Evolutionary conservation across 2,888 invertebrate genomes (phyloP).

Genomic region (Bursaphelenchus okinawaensis): DNA sequence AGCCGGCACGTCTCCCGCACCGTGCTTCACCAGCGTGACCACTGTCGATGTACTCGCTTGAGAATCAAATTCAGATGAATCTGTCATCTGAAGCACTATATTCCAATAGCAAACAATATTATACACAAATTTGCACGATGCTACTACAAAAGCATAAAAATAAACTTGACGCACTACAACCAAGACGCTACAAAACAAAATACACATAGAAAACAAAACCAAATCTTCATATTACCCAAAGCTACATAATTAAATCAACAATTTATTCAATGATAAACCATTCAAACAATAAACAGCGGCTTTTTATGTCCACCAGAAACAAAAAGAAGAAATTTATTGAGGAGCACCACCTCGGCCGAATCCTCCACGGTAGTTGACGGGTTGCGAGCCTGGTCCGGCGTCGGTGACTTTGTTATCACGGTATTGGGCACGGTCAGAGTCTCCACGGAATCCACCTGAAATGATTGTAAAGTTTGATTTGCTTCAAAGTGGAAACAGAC

Average conservation of each 20-base stretch:
- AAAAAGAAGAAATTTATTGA: conserved; percentile 21
- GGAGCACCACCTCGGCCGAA: conserved; percentile 49
- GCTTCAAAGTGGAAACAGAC: too few relatives aligned
- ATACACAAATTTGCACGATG: too few relatives aligned
- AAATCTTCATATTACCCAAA: not conserved
- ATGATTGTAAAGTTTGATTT: conserved; percentile 1
- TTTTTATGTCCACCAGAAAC: conserved; percentile 11
- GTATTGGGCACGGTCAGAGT: conserved; percentile 43
- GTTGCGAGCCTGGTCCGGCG: conserved; percentile 84
- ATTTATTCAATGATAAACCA: conserved; percentile 4
- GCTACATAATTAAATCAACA: not conserved
- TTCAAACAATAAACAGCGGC: conserved; percentile 7
- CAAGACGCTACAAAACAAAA: not conserved
- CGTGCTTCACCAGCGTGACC: not conserved
- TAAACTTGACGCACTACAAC: too few relatives aligned
- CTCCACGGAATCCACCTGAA: conserved; percentile 30
- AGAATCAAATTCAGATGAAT: not conserved
- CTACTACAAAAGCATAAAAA: too few relatives aligned
- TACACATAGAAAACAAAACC: not conserved
- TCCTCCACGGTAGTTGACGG: conserved; percentile 66
- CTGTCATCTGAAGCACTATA: not conserved
- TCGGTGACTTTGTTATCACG: conserved; percentile 82
- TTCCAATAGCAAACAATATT: too few relatives aligned
- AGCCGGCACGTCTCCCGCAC: not conserved
- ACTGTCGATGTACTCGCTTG: not conserved